Percentiles rank a stretch among this genome's conserved stretches.
phyloP scores from a whole-genome alignment of 2,113 vertebrate genomes.

The Dissostichus mawsoni region DNA sequence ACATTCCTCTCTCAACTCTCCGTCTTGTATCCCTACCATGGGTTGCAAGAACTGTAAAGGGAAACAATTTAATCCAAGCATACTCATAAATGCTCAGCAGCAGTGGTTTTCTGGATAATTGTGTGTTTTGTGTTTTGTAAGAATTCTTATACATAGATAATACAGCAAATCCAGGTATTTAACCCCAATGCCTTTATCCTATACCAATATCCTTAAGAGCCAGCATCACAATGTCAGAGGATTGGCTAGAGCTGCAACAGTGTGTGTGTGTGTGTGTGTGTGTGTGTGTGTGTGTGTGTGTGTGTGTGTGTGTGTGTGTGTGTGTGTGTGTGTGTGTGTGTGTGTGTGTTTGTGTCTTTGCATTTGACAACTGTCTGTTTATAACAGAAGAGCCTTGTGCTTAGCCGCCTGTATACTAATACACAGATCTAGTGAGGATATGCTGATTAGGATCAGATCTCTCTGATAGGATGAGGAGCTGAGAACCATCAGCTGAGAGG shows the following conservation, averaged over 20 bases:
- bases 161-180: conserved; percentile 23
- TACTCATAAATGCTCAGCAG: neutral
- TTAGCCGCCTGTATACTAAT: conserved; percentile 43
- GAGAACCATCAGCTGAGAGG: conserved; percentile 17
- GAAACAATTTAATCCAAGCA: conserved; percentile 24
- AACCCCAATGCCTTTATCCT: conserved; percentile 10
- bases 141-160: conserved; percentile 16
- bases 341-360: conserved; percentile 7
- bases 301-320: neutral
- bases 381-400: conserved; percentile 35
- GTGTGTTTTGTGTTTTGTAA: neutral
- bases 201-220: conserved; percentile 16
- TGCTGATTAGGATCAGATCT: conserved; percentile 44
- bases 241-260: neutral
- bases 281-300: conserved; percentile 27
- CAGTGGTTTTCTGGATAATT: neutral
- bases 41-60: conserved; percentile 13
- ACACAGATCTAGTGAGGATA: conserved; percentile 34
- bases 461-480: conserved; percentile 20
- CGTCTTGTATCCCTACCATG: conserved; percentile 2
- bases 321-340: neutral
- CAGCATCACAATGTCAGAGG: conserved; percentile 23
- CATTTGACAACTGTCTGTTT: conserved; percentile 15
- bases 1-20: neutral
- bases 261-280: neutral